Percentiles rank a stretch among this genome's conserved stretches.
Evolutionary conservation across 2,888 invertebrate species (phyloP).

Genomic region (Proisotoma minuta): DNA sequence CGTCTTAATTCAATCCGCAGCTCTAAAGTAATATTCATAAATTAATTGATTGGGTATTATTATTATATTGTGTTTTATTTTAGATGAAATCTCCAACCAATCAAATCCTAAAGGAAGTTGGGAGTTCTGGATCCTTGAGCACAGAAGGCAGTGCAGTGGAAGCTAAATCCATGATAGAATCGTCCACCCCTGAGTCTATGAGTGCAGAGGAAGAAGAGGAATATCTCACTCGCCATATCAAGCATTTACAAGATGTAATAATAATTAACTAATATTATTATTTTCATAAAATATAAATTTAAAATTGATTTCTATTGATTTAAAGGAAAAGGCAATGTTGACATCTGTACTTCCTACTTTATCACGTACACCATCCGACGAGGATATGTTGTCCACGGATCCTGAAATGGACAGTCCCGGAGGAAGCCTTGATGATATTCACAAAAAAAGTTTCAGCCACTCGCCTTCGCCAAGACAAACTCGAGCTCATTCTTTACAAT

Average conservation of each 20-base stretch:
- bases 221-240: constrained; percentile 41
- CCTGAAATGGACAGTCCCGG: constrained; percentile 64
- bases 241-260: constrained; percentile 42
- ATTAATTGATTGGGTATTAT: background rate
- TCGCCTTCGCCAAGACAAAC: constrained; percentile 33
- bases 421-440: constrained; percentile 58
- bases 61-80: background rate
- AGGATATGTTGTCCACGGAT: constrained; percentile 70
- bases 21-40: constrained; percentile 57
- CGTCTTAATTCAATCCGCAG: constrained; percentile 71
- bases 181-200: constrained; percentile 42
- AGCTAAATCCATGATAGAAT: constrained; percentile 33
- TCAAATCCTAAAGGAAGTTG: constrained; percentile 25
- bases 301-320: background rate
- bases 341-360: constrained; percentile 74
- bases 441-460: constrained; percentile 31
- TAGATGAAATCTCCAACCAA: constrained; percentile 39
- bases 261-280: background rate
- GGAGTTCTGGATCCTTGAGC: constrained; percentile 44
- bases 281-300: background rate
- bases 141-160: constrained; percentile 32
- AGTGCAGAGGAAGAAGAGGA: constrained; percentile 47
- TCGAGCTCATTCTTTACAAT: constrained; percentile 42
- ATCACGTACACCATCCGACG: constrained; percentile 78
- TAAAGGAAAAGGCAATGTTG: constrained; percentile 71